Base-by-base conservation (phyloP, 2,888 invertebrate species). In the Drosophila peninsularis region DNA sequence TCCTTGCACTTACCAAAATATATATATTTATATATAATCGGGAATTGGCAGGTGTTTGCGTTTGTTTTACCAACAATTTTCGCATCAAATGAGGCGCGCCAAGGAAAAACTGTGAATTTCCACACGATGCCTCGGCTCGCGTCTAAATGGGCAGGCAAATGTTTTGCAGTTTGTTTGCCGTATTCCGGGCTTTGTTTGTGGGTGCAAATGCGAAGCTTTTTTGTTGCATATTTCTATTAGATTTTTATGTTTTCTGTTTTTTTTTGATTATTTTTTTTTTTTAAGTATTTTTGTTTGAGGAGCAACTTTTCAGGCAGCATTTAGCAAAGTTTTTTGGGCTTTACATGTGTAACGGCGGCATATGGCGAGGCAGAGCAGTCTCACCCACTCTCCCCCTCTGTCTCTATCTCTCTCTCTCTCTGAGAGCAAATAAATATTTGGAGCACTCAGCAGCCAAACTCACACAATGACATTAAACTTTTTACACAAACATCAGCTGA, bases 21-120 rank as follows among this genome's bases (percentile, higher is more conserved):
- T 24, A 44, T 14, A 44, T 24, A n/a, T n/a, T n/a, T 41, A 17
- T 62, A 73, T 78, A 21, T 58, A 52, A 42, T 41, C 55, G 64
- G 60, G 71, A 79, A 75, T 69, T 66, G 71, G 66, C 72, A 91
- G 90, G 91, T 90, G 91, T 90, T 90, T 90, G 82, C 73, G 88
- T 88, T 86, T 91, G 84, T 91, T 90, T 91, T 88, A 83, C 91
- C 89, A 87, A 83, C 91, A 91, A 91, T 90, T 91, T 90, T 80
- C 81, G 78, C 75, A 78, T 66, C 71, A 75, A 85, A 85, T 88
- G 84, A 80, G 39, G 60, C 75, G 75, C 36, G 0, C 62, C 32
- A 37, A 47, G 27, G 41, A 62, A 68, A 52, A 70, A 45, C 60
- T 32, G 27, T 45, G 21, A 47, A 5, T 30, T 27, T 39, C 30